Conservation (phyloP, 2,113 vertebrate species). For the Thymallus thymallus region DNA sequence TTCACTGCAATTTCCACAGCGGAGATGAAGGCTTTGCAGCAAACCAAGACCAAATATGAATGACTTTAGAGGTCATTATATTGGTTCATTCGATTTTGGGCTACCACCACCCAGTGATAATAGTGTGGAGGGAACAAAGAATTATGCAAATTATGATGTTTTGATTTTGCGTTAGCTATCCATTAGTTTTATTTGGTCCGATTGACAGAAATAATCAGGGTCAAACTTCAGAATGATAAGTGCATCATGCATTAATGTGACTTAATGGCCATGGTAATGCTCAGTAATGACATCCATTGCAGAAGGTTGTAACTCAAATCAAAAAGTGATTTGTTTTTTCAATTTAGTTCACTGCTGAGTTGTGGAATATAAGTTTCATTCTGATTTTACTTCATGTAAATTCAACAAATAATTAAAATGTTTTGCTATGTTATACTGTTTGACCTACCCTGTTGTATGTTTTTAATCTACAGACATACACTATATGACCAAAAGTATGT, state of each 20-base stretch:
- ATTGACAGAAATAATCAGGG: not conserved
- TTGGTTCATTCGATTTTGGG: too few species aligned
- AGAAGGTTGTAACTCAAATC: not conserved
- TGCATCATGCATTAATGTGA: not conserved
- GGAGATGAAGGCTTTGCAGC: slow-evolving; percentile 3
- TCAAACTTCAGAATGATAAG: not conserved
- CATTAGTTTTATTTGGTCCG: not conserved
- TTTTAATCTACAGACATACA: too few species aligned
- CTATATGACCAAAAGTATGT: too few species aligned
- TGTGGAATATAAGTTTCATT: not conserved
- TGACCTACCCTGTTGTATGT: too few species aligned
- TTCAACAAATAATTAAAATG: not conserved
- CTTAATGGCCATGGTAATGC: not conserved
- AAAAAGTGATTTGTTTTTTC: not conserved
- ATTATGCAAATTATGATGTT: too few species aligned
- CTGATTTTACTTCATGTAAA: not conserved
- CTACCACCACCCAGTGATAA: too few species aligned
- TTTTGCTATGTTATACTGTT: too few species aligned
- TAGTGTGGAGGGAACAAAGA: too few species aligned
- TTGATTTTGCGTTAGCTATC: not conserved
- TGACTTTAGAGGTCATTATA: not conserved
- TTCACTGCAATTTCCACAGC: slow-evolving; percentile 1
- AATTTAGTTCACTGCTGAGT: not conserved
- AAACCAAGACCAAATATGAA: slow-evolving; percentile 13
- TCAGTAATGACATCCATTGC: not conserved